Conservation (phyloP, 2,797 vertebrate genomes). For the Takifugu ocellatus region DNA sequence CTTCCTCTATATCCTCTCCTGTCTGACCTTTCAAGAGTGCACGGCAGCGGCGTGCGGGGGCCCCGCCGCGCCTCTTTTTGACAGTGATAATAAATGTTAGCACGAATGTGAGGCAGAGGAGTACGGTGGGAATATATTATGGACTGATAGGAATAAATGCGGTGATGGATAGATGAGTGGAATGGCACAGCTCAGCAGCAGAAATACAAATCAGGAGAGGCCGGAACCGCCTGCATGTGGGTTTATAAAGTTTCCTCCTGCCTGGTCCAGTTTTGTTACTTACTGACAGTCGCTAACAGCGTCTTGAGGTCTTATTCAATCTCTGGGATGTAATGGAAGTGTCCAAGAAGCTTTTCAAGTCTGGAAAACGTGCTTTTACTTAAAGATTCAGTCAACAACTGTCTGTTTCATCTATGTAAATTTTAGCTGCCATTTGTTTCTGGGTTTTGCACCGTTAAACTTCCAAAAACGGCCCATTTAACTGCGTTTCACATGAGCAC, state of each 20-base stretch:
- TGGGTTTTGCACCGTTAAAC: too few relatives aligned
- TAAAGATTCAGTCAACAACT: background rate
- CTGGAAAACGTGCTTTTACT: constrained; percentile 1
- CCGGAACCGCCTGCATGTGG: constrained; percentile 27
- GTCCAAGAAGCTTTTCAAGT: constrained; percentile 11
- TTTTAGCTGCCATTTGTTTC: too few relatives aligned
- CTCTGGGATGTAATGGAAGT: constrained; percentile 24
- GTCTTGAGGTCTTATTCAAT: constrained; percentile 25
- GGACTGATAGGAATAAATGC: constrained; percentile 8
- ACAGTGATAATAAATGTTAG: constrained; percentile 57
- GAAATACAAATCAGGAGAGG: constrained; percentile 15
- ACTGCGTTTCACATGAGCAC: too few relatives aligned
- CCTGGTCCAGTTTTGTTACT: constrained; percentile 13
- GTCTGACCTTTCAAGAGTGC: constrained; percentile 51
- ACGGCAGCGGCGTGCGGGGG: constrained; percentile 38
- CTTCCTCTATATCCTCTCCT: constrained; percentile 30
- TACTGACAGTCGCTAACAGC: constrained; percentile 21
- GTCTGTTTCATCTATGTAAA: background rate
- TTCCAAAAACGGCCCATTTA: too few relatives aligned
- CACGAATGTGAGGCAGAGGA: constrained; percentile 35
- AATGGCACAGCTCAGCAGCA: constrained; percentile 20
- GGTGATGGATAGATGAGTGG: constrained; percentile 10
- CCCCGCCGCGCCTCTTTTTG: constrained; percentile 40
- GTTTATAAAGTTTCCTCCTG: constrained; percentile 29
- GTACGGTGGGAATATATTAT: constrained; percentile 37